Evolutionary conservation across 2,797 vertebrate genomes (phyloP).

Genomic region (Chloroceryle amazona): DNA sequence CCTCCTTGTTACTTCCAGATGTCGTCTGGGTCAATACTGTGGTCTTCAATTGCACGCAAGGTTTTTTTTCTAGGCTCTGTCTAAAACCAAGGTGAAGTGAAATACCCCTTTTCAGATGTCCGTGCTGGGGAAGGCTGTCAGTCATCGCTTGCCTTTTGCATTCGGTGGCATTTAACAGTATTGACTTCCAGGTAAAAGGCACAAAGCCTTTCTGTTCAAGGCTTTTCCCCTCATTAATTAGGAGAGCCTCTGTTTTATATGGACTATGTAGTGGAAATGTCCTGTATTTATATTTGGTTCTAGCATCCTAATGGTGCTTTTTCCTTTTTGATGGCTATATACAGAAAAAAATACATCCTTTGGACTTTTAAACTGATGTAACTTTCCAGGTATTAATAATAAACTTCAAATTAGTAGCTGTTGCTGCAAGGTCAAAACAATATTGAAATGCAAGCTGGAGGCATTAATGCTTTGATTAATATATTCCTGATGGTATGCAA

Average conservation of each 20-base stretch:
- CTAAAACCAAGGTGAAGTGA: not conserved
- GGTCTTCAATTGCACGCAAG: not conserved
- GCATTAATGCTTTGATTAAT: not conserved
- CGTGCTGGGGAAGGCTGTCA: not conserved
- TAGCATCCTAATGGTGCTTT: not conserved
- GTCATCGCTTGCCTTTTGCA: not conserved
- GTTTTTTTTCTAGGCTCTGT: not conserved
- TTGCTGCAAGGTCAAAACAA: not conserved
- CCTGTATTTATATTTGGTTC: not conserved
- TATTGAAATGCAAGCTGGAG: not conserved
- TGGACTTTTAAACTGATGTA: not conserved
- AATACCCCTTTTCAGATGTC: not conserved
- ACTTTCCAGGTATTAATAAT: not conserved
- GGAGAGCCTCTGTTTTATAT: not conserved
- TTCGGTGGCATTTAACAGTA: not conserved
- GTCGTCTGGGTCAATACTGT: not conserved
- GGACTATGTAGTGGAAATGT: not conserved
- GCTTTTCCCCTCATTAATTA: not conserved
- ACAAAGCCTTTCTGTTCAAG: not conserved
- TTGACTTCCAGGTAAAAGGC: not conserved
- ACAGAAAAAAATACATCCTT: not conserved
- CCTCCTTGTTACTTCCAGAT: not conserved
- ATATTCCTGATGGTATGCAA: not conserved
- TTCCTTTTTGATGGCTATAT: not conserved
- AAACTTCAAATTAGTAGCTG: not conserved